Evolutionary conservation across 1,140 invertebrate species (phyloP), one percentile per base, ranked within the genome.

Genomic region (Megathymus violae): DNA sequence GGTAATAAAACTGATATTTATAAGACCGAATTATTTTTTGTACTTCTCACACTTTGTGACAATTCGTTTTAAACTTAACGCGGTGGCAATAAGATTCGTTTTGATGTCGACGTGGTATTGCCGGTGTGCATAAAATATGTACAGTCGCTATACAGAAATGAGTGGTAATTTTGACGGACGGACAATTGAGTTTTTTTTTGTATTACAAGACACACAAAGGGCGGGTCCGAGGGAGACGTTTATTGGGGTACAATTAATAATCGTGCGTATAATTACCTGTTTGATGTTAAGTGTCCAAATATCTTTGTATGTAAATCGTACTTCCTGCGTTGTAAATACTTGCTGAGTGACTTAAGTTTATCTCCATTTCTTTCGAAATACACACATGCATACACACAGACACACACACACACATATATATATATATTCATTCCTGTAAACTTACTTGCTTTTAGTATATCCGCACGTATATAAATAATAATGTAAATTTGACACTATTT

Each of bases 151-250:
- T 25, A 47, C 19, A 47, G 54, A 59, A 47, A 59, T 59, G 47
- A 38, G 56, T 59, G 31, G 43, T 47, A 47, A 47, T 59, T 59
- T 47, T 59, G 56, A 59, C 43, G 17, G 43, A 59, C 43, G 22
- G 56, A 46, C 43, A 14, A 47, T 59, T 59, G 27, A 46, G 1
- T 36, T 56, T 41, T 56, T 22, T 22, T 56, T 58, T 56, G 16
- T 31, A 31, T 38, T 47, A 47, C 44, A 47, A 36, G 22, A 59
- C 43, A 59, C 36, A 47, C 15, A 46, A 59, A 59, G 56, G 56
- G 56, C 56, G 56, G 43, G 43, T 4, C 41, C 10, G 34, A 36
- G 34, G 34, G 11, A 36, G 54, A 47, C 27, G 43, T 59, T 47
- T 59, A 59, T 59, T 59, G 43, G 43, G 36, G 6, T 3, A 46